Base-by-base conservation (phyloP, 35 echinoderm and acorn worm species). In the Strongylocentrotus purpuratus region DNA sequence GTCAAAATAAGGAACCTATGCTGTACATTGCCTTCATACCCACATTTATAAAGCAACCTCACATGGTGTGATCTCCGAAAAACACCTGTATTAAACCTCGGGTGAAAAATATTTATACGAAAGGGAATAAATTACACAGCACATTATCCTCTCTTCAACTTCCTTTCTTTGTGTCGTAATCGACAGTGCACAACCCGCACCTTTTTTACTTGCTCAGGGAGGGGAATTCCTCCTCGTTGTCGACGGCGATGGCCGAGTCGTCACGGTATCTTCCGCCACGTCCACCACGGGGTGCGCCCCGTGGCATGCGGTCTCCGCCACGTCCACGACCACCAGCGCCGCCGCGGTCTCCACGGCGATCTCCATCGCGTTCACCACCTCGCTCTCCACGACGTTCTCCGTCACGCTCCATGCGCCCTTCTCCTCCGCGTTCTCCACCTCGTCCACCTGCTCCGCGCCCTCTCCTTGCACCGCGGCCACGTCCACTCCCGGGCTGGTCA, bases 171-270 rank as follows among this genome's bases (percentile, higher is more conserved):
- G 45, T 18, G 45, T 89, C 15, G 87, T 46, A 35, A 89, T 18
- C 33, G 9, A 45, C 45, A 3, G 20, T 46, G 87, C n/a, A 33
- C 41, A 2, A 15, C 32, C 52, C 11, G 32, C 47, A 58, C 31
- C 31, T 12, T 47, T 46, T 33, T 94, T 94, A 71, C 94, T 95
- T 94, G 33, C 95, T 89, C 31, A 97, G 95, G 55, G 97, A 96
- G 32, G 97, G 98, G 95, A 99, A 99, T 32, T 99, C 97, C 45
- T 97, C 95, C 86, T 99, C 97, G 52, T 97, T 96, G 85, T 86
- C 96, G 7, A 99, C 70, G 35, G 94, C 85, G 31, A 96, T 95
- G 31, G 96, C 93, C 87, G 95, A 87, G 18, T 95, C 96, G 31
- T 96, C 96, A 47, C 86, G 65, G n/a, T 61, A 59, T 17, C 94